Evolutionary conservation across 2,113 vertebrate genomes (phyloP).

Genomic region (Pteruthius melanotis): DNA sequence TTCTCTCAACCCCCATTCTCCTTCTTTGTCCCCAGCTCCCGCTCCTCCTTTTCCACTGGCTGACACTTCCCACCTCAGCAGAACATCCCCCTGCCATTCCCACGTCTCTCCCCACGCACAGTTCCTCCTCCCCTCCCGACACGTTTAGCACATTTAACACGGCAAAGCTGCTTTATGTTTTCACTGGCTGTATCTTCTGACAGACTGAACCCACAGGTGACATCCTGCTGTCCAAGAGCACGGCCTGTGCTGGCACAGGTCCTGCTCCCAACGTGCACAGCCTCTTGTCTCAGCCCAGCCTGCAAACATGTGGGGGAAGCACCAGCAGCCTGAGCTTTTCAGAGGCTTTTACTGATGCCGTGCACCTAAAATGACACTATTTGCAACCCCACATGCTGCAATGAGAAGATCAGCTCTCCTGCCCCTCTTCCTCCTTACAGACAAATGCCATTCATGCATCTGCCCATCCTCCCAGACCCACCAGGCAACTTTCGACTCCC

Average conservation of each 20-base stretch:
- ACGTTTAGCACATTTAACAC: neutral
- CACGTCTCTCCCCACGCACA: accelerated
- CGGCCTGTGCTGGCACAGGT: accelerated
- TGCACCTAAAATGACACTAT: neutral
- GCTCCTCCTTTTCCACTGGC: neutral
- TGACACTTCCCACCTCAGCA: neutral
- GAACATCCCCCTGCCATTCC: neutral
- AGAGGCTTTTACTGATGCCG: neutral
- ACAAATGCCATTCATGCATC: no score
- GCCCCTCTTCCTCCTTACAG: neutral
- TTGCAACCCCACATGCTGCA: neutral
- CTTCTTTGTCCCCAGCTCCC: neutral
- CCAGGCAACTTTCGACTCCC: accelerated
- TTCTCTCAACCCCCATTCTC: neutral
- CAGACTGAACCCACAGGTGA: neutral
- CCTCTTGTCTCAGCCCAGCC: neutral
- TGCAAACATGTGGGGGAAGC: accelerated
- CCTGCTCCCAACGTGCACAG: neutral
- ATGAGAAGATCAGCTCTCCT: neutral
- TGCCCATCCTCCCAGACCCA: neutral
- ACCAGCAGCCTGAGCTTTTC: neutral
- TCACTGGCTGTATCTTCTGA: neutral
- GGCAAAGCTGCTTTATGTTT: neutral
- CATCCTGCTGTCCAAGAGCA: neutral
- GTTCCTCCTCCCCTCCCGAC: neutral